Evolutionary conservation across 2,113 vertebrate species (phyloP), one percentile per base, ranked within the genome.

Genomic region (Oncorhynchus mykiss): DNA sequence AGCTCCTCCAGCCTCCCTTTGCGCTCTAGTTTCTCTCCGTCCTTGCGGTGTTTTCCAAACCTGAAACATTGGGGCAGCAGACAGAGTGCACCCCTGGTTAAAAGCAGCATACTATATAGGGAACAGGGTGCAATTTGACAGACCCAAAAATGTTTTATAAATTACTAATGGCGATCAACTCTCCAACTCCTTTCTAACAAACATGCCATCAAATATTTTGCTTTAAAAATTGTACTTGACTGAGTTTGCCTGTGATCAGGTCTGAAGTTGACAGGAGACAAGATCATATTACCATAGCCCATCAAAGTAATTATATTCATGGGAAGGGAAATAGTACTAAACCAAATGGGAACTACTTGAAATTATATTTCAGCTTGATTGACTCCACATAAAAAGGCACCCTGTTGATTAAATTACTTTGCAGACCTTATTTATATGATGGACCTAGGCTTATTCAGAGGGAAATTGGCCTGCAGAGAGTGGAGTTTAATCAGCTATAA

Each of bases 11-110:
- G 87, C 94, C 95, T 97, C 72, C 86, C 91, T 78, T 88, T 94
- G 76, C 92, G 89, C 85, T 95, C 96, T 87, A 95, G 92, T 92
- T 94, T 95, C 80, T 96, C 91, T 34, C 85, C 96, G 79, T 98
- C 96, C 94, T 93, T 97, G 80, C 96, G 95, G 92, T 96, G 92
- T 93, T 98, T 99, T 88, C 96, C 96, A 93, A 99, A 98, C 94
- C 98, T 99, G 93, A 22, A 13, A 39, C 16, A 45, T 45, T 11
- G 39, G 39, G 39, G 39, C 2, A 45, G 39, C 39, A 12, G 39
- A 45, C 39, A 45, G 39, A 45, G 39, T 45, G 39, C 39, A 45
- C 39, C 9, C 51, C 16, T 54, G 51, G 12, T 54, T 54, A 18
- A 54, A 54, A 54, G 3, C 3, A 54, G 51, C 51, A 54, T 5